Conservation (phyloP, 1,140 invertebrate genomes). For the Capitella teleta region DNA sequence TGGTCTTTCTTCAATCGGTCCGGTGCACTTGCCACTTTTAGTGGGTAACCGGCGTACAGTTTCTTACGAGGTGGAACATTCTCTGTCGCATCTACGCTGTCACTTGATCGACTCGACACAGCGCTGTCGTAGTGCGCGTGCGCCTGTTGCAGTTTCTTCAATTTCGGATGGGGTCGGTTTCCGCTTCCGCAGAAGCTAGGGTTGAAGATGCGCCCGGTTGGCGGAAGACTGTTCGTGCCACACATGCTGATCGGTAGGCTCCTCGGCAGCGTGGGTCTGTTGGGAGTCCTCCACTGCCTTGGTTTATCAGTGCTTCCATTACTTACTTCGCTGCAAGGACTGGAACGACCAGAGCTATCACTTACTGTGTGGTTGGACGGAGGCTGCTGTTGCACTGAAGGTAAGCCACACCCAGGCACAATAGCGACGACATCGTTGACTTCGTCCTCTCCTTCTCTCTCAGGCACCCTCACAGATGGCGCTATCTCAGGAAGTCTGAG, state of each 20-base stretch:
- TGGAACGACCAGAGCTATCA: slow-evolving; percentile 9
- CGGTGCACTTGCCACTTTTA: neutral
- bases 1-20: neutral
- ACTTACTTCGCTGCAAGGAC: slow-evolving; percentile 15
- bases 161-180: slow-evolving; percentile 12
- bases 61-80: neutral
- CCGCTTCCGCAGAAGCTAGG: neutral
- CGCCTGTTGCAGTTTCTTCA: slow-evolving; percentile 16
- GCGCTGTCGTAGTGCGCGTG: slow-evolving; percentile 23
- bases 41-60: neutral
- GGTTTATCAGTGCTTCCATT: slow-evolving; percentile 4
- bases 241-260: neutral
- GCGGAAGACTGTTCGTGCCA: neutral
- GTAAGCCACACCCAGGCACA: slow-evolving; percentile 23
- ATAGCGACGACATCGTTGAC: slow-evolving; percentile 6
- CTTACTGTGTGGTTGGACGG: slow-evolving; percentile 7
- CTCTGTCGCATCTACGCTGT: slow-evolving; percentile 18
- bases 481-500: neutral
- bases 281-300: neutral
- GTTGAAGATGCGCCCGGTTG: neutral
- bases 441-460: slow-evolving; percentile 11
- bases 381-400: slow-evolving; percentile 19
- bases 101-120: slow-evolving; percentile 22
- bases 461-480: too few relatives aligned
- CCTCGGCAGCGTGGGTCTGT: slow-evolving; percentile 4